A percentile compares a stretch with the other conserved stretches of the same genome.
Evolutionary conservation across 2,888 invertebrate genomes (phyloP).

Genomic region (Zaprionus bogoriensis): DNA sequence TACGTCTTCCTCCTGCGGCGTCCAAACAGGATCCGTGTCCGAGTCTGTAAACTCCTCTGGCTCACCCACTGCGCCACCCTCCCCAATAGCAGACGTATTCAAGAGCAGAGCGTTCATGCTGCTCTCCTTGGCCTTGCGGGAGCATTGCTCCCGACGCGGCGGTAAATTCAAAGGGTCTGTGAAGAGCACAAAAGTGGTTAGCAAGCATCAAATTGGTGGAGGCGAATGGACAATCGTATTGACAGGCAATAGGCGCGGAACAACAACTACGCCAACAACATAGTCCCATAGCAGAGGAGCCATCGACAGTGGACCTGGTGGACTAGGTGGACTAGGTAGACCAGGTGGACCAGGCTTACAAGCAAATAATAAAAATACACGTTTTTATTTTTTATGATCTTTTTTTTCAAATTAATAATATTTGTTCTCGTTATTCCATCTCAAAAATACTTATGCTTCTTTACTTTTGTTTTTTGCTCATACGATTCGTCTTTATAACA

Average conservation of each 20-base stretch:
- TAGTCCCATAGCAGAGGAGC: constrained; percentile 40
- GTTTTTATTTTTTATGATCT: constrained; percentile 67
- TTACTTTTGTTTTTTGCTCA: constrained; percentile 43
- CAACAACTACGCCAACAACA: constrained; percentile 54
- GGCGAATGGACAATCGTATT: constrained; percentile 7
- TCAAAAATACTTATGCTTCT: constrained; percentile 77
- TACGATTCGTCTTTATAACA: constrained; percentile 59
- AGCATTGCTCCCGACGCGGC: constrained; percentile 86
- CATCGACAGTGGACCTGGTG: constrained; percentile 13
- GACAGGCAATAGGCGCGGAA: constrained; percentile 23
- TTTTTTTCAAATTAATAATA: constrained; percentile 77
- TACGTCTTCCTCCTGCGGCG: constrained; percentile 85
- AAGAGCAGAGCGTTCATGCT: constrained; percentile 84
- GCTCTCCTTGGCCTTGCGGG: constrained; percentile 88
- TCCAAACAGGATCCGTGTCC: constrained; percentile 90
- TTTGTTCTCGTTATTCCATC: constrained; percentile 76
- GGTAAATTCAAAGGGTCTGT: constrained; percentile 83
- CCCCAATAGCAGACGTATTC: constrained; percentile 69
- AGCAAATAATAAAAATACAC: constrained; percentile 76
- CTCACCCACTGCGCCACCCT: constrained; percentile 83
- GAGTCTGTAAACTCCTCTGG: constrained; percentile 86
- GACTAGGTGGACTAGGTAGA: no score
- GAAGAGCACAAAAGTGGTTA: constrained; percentile 73
- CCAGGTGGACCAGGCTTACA: constrained; percentile 15
- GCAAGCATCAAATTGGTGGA: constrained; percentile 38